Percentiles rank a stretch among this genome's conserved stretches.
Evolutionary conservation across 2,113 vertebrate species (phyloP).

Genomic region (Talpa occidentalis): DNA sequence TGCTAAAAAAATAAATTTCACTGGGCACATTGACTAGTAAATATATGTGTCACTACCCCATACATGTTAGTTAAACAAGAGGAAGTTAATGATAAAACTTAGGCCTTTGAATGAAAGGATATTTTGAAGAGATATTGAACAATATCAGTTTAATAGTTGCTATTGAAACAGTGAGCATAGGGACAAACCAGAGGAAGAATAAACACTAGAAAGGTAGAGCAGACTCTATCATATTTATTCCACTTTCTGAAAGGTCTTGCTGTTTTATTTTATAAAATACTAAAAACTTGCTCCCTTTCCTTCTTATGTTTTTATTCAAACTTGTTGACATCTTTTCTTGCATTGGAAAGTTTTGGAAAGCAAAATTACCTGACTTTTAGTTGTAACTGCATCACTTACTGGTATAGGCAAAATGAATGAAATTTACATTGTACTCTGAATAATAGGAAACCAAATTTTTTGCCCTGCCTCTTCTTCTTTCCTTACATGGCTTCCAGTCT

Average conservation of each 20-base stretch:
- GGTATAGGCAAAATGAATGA: neutral
- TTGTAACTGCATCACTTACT: neutral
- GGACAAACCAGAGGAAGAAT: neutral
- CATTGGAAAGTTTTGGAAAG: neutral
- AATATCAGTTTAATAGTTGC: neutral
- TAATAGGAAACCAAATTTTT: neutral
- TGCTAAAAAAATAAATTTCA: neutral
- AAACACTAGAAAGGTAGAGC: neutral
- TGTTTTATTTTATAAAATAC: neutral
- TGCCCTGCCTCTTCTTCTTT: neutral
- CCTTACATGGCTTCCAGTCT: neutral
- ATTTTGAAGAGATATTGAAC: neutral
- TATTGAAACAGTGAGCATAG: neutral
- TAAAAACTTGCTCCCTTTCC: neutral
- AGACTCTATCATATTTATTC: neutral
- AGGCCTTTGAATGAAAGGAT: slow-evolving; percentile 14
- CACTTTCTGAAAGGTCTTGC: neutral
- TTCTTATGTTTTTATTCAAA: neutral
- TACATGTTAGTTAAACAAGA: neutral
- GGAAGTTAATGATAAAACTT: slow-evolving; percentile 26
- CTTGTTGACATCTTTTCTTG: neutral
- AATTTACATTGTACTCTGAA: neutral
- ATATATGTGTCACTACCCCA: neutral
- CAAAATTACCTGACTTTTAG: neutral
- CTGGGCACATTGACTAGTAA: neutral